phyloP scores from a whole-genome alignment of 2,797 vertebrate genomes.

The Argya squamiceps region DNA sequence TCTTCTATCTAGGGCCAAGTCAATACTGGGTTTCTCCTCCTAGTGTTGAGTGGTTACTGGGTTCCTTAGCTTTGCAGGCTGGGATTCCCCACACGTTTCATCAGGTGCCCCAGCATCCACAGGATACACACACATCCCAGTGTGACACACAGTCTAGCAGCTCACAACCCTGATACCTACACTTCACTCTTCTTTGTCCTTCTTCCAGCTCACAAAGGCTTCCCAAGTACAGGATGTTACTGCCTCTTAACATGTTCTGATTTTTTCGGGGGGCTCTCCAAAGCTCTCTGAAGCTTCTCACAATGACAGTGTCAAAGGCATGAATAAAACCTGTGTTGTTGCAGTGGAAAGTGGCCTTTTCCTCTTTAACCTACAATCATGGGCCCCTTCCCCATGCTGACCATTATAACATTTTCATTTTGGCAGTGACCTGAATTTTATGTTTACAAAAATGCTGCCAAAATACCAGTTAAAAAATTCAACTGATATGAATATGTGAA shows the following conservation, averaged over 20 bases:
- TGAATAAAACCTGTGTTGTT: neutral
- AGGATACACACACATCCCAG: neutral
- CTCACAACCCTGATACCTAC: neutral
- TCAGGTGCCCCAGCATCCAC: neutral
- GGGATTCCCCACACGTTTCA: neutral
- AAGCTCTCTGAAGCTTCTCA: neutral
- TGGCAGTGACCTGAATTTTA: neutral
- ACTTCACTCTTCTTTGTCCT: neutral
- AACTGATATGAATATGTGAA: neutral
- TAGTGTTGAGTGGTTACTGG: too few species aligned
- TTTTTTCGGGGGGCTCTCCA: neutral
- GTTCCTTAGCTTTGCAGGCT: neutral
- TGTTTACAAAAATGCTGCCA: neutral
- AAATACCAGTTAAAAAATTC: neutral
- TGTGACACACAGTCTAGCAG: fast-evolving
- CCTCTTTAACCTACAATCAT: neutral
- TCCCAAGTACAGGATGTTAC: neutral
- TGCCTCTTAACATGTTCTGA: fast-evolving
- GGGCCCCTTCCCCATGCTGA: neutral
- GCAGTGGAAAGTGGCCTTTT: neutral
- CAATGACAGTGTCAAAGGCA: neutral
- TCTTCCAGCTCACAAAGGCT: neutral
- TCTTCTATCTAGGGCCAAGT: neutral
- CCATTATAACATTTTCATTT: neutral
- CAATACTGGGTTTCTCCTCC: neutral